Conservation (phyloP, 2,797 vertebrate species). For the Eremophila alpestris region DNA sequence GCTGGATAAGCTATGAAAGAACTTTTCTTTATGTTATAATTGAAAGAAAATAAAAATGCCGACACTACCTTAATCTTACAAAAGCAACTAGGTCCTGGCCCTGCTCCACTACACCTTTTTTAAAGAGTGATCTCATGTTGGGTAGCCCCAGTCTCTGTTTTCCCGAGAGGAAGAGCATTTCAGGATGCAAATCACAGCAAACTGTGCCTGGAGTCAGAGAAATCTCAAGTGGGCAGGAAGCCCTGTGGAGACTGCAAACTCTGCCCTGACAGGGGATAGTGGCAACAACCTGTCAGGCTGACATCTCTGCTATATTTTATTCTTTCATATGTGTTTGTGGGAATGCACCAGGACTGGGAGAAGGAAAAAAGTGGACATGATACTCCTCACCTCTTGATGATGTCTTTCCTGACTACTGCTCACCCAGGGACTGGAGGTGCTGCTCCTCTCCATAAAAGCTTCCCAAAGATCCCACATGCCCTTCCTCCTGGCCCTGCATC, state of each 20-base stretch:
- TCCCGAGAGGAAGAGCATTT: not conserved
- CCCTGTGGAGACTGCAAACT: not conserved
- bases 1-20: slow-evolving; percentile 56
- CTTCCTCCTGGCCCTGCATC: not conserved
- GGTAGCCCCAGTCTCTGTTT: not conserved
- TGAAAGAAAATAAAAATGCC: slow-evolving; percentile 8
- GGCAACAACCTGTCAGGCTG: not conserved
- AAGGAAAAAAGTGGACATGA: not conserved
- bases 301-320: not conserved
- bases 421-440: not conserved
- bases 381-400: not conserved
- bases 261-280: not conserved
- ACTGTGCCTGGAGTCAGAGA: not conserved
- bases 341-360: not conserved
- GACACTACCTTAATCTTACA: not conserved
- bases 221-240: not conserved
- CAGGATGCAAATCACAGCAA: not conserved
- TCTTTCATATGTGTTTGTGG: not conserved
- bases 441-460: not conserved
- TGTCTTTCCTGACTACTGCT: not conserved
- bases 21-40: slow-evolving; percentile 45
- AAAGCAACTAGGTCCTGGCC: not conserved
- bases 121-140: not conserved
- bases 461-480: not conserved
- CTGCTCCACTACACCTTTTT: not conserved